Evolutionary conservation across 2,797 vertebrate species (phyloP), one percentile per base, ranked within the genome.

Genomic region (Fistularia commersonii): DNA sequence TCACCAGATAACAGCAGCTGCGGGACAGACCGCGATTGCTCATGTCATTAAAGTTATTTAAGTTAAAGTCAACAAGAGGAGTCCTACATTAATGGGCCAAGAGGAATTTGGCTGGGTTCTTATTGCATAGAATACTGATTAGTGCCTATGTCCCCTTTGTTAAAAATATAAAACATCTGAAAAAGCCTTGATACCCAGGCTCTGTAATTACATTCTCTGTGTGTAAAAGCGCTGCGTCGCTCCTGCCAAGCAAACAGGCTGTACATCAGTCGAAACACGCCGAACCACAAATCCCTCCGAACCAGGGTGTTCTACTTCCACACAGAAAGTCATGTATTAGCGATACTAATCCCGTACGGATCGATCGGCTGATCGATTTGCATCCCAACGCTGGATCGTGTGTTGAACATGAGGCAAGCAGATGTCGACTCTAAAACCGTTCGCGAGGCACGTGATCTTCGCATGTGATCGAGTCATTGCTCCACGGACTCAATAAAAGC

Each of bases 161-260:
- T 54, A 42, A 45, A 48, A 51, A 50, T 5, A 46, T 39, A 31
- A 44, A 34, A 43, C 52, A 11, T 49, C 64, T 15, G 15, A 14
- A 37, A 23, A 49, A 6, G 7, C 50, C 48, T 15, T 52, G 7
- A 33, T 6, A 11, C 41, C 54, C 58, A 62, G 11, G 12, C 45
- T 48, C 66, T 73, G 51, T 69, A 61, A 74, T 80, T 74, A 73
- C 39, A 34, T 38, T 45, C 41, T 42, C 14, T 51, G 40, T 15
- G 9, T 47, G 41, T 44, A 48, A 14, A 56, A 47, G 40, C 57
- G 11, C 44, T 32, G 39, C 8, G 8, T 13, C 50, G 35, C 36
- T 65, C 51, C 50, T 33, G 35, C 54, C 34, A 11, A 33, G n/a
- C n/a, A n/a, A n/a, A n/a, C n/a, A n/a, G n/a, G n/a, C n/a, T n/a